Percentiles rank a stretch among this genome's conserved stretches.
These are phyloP conservation scores for Gobio gobio DNA, from an alignment of 2,113 vertebrate species.

Conservation along the genomic window DNA sequence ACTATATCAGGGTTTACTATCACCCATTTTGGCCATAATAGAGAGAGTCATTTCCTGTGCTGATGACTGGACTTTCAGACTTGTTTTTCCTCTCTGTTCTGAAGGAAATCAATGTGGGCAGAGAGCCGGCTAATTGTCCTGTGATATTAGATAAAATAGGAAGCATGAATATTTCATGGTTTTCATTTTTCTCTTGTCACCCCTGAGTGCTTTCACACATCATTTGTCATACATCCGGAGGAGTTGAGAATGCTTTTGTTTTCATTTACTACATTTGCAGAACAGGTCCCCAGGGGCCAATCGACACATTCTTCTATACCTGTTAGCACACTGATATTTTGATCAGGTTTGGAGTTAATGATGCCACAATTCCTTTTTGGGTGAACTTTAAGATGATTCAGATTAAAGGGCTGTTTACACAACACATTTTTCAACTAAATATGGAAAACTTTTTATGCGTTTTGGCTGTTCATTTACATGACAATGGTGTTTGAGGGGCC, in stretches of 20 bases:
- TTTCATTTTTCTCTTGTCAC: constrained; percentile 31
- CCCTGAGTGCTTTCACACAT: constrained; percentile 5
- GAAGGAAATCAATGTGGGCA: constrained; percentile 54
- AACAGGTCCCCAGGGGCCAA: background rate
- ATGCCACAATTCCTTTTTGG: background rate
- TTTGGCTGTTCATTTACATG: no score
- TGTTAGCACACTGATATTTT: background rate
- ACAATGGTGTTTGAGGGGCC: no score
- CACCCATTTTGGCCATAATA: constrained; percentile 5
- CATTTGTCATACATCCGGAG: background rate
- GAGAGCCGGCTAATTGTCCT: constrained; percentile 46
- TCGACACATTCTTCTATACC: constrained; percentile 28
- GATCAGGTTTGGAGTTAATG: background rate
- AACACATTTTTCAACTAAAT: no score
- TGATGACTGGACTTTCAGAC: constrained; percentile 49
- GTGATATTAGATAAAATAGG: constrained; percentile 45
- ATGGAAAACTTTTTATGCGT: no score
- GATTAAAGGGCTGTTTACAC: no score
- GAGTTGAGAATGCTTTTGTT: constrained; percentile 12
- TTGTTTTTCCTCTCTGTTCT: constrained; percentile 16
- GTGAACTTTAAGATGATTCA: background rate
- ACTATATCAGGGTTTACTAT: constrained; percentile 10
- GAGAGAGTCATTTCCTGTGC: constrained; percentile 31
- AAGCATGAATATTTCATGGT: constrained; percentile 49
- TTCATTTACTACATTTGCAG: background rate